Evolutionary conservation across 2,888 invertebrate genomes (phyloP).

Genomic region (Taphrorychus bicolor): DNA sequence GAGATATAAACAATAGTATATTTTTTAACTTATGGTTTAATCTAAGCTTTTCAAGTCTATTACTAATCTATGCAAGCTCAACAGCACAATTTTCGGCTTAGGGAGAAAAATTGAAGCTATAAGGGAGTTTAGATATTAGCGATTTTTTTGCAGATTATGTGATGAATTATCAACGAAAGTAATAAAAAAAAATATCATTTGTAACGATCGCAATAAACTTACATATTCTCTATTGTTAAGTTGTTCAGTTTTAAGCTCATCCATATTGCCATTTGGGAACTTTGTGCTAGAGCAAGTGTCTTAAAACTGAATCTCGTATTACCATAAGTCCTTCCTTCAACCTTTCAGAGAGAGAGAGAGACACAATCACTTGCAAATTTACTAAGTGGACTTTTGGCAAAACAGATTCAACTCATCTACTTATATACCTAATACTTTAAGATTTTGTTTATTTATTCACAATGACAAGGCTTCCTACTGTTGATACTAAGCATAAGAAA

Average conservation of each 20-base stretch:
- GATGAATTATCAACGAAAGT: slow-evolving; percentile 20
- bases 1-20: neutral
- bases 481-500: neutral
- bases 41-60: neutral
- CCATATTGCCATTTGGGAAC: slow-evolving; percentile 1
- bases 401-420: neutral
- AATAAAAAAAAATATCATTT: slow-evolving; percentile 48
- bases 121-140: too few relatives aligned
- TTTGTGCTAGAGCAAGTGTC: too few relatives aligned
- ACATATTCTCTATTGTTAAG: slow-evolving; percentile 18
- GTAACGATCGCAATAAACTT: slow-evolving; percentile 52
- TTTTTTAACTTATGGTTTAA: neutral
- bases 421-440: too few relatives aligned
- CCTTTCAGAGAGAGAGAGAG: slow-evolving; percentile 49
- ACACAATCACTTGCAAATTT: slow-evolving; percentile 54
- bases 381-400: slow-evolving; percentile 20
- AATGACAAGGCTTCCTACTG: neutral
- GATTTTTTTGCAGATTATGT: neutral
- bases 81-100: neutral
- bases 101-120: neutral
- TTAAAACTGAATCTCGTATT: neutral
- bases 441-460: neutral
- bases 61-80: too few relatives aligned
- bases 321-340: neutral
- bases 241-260: neutral